A percentile compares a stretch with the other conserved stretches of the same genome.
Evolutionary conservation across 2,797 vertebrate species (phyloP).

Genomic region (Myripristis jacobus): DNA sequence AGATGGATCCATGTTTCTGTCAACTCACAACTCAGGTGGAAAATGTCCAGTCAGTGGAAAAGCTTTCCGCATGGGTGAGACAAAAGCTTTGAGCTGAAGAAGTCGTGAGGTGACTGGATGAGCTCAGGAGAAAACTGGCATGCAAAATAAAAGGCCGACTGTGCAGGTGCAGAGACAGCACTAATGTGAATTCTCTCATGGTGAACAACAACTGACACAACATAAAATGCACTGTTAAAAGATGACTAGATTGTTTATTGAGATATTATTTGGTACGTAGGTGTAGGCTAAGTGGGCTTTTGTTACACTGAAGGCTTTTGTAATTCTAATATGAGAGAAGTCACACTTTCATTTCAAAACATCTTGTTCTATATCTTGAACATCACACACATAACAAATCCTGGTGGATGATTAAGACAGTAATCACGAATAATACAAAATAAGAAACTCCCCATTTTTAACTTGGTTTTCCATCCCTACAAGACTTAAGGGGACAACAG

Average conservation of each 20-base stretch:
- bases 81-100: conserved; percentile 34
- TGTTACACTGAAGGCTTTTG: not conserved
- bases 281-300: not conserved
- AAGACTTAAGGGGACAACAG: not conserved
- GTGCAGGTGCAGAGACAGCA: conserved; percentile 20
- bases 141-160: conserved; percentile 22
- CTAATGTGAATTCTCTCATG: conserved; percentile 6
- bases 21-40: conserved; percentile 54
- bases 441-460: too few species aligned
- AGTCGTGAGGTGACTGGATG: conserved; percentile 42
- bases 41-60: conserved; percentile 70
- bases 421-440: too few species aligned
- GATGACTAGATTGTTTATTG: too few species aligned
- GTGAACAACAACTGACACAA: not conserved
- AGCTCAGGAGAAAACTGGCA: conserved; percentile 48
- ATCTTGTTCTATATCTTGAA: too few species aligned
- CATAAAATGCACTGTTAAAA: conserved; percentile 8
- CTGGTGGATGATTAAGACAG: too few species aligned
- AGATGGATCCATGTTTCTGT: conserved; percentile 46
- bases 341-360: too few species aligned
- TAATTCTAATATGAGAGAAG: too few species aligned
- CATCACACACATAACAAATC: too few species aligned
- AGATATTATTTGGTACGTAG: not conserved
- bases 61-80: conserved; percentile 54
- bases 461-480: too few species aligned